A percentile compares a stretch with the other conserved stretches of the same genome.
These are phyloP conservation scores for Phyllotreta cruciferae DNA, from an alignment of 2,888 invertebrate genomes.

Conservation along the genomic window DNA sequence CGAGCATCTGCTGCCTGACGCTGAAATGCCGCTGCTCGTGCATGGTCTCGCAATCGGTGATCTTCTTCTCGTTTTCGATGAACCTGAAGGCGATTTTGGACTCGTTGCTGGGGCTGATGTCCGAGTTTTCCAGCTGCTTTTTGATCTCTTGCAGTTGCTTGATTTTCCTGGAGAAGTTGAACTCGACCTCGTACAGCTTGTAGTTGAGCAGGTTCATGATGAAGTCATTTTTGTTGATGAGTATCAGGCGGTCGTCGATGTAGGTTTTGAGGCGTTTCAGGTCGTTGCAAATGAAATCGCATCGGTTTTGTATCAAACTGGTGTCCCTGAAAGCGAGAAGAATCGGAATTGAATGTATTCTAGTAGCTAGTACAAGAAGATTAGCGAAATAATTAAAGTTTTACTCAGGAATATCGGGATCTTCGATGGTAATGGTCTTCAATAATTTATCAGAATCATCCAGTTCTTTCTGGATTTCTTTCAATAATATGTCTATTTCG, in stretches of 20 bases:
- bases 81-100: slow-evolving; percentile 42
- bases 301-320: slow-evolving; percentile 44
- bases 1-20: slow-evolving; percentile 45
- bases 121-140: slow-evolving; percentile 37
- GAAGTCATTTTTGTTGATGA: slow-evolving; percentile 50
- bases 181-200: slow-evolving; percentile 51
- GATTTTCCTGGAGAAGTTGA: slow-evolving; percentile 47
- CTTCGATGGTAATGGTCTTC: slow-evolving; percentile 9
- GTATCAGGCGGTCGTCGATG: slow-evolving; percentile 39
- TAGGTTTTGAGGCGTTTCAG: slow-evolving; percentile 36
- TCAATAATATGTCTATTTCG: slow-evolving; percentile 25
- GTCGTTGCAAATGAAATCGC: slow-evolving; percentile 40
- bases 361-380: background rate
- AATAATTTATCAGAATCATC: slow-evolving; percentile 26
- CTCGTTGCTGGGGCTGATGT: slow-evolving; percentile 35
- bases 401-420: slow-evolving; percentile 22
- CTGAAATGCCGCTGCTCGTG: slow-evolving; percentile 46
- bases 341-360: no score
- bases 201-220: slow-evolving; percentile 49
- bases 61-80: slow-evolving; percentile 48
- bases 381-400: background rate
- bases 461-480: slow-evolving; percentile 27
- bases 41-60: slow-evolving; percentile 45
- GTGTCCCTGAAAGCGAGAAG: slow-evolving; percentile 15
- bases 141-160: slow-evolving; percentile 44